A percentile compares a stretch with the other conserved stretches of the same genome.
Conservation (phyloP, 2,113 vertebrate genomes). For the Ceratotherium simum region DNA sequence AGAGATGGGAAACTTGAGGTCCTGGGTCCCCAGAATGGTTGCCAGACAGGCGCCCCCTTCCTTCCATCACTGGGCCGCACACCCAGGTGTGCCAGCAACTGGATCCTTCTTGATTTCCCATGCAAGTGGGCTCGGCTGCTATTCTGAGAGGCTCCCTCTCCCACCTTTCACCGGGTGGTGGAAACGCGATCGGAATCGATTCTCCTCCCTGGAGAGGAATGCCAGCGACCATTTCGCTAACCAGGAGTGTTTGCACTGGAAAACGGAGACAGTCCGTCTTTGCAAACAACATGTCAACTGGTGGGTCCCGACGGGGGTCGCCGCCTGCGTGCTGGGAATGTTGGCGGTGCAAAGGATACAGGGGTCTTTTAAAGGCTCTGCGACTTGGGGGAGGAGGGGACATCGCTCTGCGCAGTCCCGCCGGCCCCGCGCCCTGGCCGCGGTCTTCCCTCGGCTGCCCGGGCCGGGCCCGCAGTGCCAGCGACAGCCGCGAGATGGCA, state of each 20-base stretch:
- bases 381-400: neutral
- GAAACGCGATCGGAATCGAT: neutral
- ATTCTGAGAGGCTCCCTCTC: neutral
- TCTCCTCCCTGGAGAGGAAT: no score
- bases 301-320: neutral
- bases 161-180: neutral
- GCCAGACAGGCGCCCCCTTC: neutral
- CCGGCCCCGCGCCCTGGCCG: rapidly evolving
- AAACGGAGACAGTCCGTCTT: neutral
- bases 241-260: rapidly evolving
- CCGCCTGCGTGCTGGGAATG: neutral
- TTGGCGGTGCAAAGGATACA: neutral
- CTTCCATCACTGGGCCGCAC: neutral
- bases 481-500: constrained; percentile 69
- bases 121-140: neutral
- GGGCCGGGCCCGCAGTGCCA: neutral
- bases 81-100: rapidly evolving
- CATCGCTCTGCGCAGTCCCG: rapidly evolving
- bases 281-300: neutral
- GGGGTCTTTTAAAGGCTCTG: neutral
- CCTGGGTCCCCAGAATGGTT: neutral
- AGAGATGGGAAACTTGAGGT: rapidly evolving
- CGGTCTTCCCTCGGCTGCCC: rapidly evolving
- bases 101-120: neutral
- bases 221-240: no score